Percentiles rank a stretch among this genome's conserved stretches.
These are phyloP conservation scores for Acanthacorydalis orientalis DNA, from an alignment of 2,888 invertebrate genomes.

Conservation along the genomic window DNA sequence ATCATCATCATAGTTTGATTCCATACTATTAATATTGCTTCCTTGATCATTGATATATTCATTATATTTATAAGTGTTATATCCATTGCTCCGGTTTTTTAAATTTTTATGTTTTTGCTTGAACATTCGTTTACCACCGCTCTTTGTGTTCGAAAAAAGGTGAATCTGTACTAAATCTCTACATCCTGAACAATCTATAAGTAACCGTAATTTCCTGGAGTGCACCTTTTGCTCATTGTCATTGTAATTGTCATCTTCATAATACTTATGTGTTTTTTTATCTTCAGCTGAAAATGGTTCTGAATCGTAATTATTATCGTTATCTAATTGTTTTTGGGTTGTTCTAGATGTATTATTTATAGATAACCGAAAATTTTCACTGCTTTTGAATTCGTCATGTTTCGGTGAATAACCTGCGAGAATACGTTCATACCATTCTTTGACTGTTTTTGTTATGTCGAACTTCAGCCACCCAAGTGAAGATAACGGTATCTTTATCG, in stretches of 20 bases:
- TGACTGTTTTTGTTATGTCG: slow-evolving; percentile 63
- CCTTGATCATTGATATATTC: slow-evolving; percentile 1
- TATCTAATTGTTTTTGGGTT: background rate
- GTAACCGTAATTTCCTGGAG: slow-evolving; percentile 44
- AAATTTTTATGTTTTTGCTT: slow-evolving; percentile 1
- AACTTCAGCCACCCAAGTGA: slow-evolving; percentile 74
- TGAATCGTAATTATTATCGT: slow-evolving; percentile 1
- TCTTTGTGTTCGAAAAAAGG: slow-evolving; percentile 26
- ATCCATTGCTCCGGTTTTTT: background rate
- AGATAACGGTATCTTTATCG: slow-evolving; percentile 38
- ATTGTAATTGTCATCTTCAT: background rate
- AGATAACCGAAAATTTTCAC: background rate
- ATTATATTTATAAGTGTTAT: slow-evolving; percentile 2
- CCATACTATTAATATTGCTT: background rate
- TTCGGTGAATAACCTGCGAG: background rate
- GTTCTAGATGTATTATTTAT: background rate
- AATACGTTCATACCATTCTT: slow-evolving; percentile 43
- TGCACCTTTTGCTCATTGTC: slow-evolving; percentile 13
- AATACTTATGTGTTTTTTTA: background rate
- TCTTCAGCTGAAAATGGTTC: background rate
- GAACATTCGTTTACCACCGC: background rate
- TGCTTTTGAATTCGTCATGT: background rate
- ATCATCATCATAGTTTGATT: background rate
- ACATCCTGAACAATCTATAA: slow-evolving; percentile 76
- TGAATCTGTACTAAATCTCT: slow-evolving; percentile 54